These are phyloP conservation scores for Squalus acanthias DNA, from an alignment of 2,797 vertebrate species.

Conservation along the genomic window DNA sequence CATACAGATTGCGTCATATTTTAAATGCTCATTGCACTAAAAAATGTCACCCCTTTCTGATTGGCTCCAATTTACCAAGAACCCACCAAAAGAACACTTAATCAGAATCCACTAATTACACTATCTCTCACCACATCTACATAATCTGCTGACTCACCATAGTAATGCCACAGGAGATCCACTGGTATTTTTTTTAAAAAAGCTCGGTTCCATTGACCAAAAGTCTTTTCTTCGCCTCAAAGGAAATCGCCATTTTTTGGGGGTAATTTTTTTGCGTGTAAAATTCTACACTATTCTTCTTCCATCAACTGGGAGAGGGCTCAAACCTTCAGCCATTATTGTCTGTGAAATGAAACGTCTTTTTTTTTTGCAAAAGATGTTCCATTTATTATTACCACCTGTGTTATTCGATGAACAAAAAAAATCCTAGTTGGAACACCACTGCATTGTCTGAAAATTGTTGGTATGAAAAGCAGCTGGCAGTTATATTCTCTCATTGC, in stretches of 20 bases:
- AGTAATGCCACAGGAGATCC: not conserved
- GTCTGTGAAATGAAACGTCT: slow-evolving; percentile 70
- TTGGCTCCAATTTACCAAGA: not conserved
- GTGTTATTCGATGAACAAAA: slow-evolving; percentile 73
- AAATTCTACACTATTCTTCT: not conserved
- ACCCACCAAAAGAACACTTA: not conserved
- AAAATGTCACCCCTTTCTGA: not conserved
- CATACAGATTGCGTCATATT: not conserved
- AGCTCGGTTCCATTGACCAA: not conserved
- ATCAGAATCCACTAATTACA: not conserved
- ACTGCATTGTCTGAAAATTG: slow-evolving; percentile 76
- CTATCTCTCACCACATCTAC: not conserved
- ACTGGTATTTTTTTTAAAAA: not conserved
- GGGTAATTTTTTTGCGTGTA: not conserved
- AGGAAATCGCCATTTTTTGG: not conserved
- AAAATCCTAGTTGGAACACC: slow-evolving; percentile 79
- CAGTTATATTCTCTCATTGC: slow-evolving; percentile 70
- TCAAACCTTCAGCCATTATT: slow-evolving; percentile 53
- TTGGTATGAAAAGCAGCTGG: slow-evolving; percentile 74
- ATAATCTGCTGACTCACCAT: not conserved
- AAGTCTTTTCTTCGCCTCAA: not conserved
- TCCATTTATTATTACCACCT: slow-evolving; percentile 78
- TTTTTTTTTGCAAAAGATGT: slow-evolving; percentile 61
- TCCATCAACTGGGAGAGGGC: not conserved
- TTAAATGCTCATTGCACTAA: not conserved